Percentiles rank a stretch among this genome's conserved stretches.
These are phyloP conservation scores for Drosophila guanche DNA, from an alignment of 1,140 invertebrate genomes.

Conservation along the genomic window DNA sequence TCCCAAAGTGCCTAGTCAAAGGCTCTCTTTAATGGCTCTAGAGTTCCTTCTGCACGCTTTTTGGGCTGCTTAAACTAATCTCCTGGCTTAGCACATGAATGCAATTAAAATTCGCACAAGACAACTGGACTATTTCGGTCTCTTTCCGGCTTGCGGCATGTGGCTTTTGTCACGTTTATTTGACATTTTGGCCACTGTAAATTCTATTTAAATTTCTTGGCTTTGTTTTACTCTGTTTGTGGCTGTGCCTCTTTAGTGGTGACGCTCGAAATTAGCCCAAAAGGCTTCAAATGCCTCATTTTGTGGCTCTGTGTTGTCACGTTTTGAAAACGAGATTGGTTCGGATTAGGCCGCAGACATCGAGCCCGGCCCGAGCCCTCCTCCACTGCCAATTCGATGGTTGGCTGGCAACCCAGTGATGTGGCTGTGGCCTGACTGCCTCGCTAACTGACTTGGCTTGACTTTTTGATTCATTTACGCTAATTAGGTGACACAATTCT, in stretches of 20 bases:
- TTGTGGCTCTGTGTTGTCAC: constrained; percentile 61
- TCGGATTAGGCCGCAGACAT: constrained; percentile 55
- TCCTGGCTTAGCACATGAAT: neutral
- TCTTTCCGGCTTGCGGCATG: constrained; percentile 8
- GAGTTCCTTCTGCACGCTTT: neutral
- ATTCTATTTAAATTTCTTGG: constrained; percentile 53
- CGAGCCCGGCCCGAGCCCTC: neutral
- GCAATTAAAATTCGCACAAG: constrained; percentile 19
- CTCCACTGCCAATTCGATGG: constrained; percentile 1
- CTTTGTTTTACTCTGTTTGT: constrained; percentile 6
- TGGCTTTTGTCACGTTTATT: constrained; percentile 58
- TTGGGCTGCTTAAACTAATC: neutral
- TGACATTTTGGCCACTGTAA: constrained; percentile 39
- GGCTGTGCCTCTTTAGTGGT: constrained; percentile 39
- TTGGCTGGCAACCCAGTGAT: neutral
- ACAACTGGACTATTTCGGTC: neutral
- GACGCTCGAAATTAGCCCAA: constrained; percentile 54
- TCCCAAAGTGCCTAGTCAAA: too few species aligned
- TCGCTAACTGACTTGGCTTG: constrained; percentile 52
- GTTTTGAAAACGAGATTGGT: constrained; percentile 68
- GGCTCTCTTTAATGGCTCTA: too few species aligned
- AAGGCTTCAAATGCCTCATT: constrained; percentile 61
- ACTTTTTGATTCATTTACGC: constrained; percentile 80
- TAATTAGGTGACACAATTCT: constrained; percentile 83
- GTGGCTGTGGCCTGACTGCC: constrained; percentile 1